phyloP scores from a whole-genome alignment of 2,797 vertebrate species.

The Sebastes vulpes region DNA sequence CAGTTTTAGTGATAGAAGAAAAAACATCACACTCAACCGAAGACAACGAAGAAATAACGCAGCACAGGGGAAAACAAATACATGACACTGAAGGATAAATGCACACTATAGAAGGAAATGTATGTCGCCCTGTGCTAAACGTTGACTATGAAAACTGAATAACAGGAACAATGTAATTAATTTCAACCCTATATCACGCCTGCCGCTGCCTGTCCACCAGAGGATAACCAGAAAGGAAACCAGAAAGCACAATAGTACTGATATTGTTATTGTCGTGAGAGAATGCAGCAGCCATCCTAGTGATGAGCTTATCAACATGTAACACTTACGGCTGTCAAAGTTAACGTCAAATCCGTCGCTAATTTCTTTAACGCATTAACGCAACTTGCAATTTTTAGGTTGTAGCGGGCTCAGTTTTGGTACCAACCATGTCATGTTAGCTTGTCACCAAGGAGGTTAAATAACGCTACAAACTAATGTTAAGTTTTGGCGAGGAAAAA shows the following conservation, averaged over 20 bases:
- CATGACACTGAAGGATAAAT: not conserved
- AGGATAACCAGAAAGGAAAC: not conserved
- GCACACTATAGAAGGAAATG: not conserved
- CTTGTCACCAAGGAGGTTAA: too few species aligned
- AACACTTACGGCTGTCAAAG: too few species aligned
- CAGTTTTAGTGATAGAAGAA: not conserved
- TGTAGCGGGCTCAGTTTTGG: too few species aligned
- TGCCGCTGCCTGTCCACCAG: not conserved
- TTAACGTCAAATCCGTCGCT: too few species aligned
- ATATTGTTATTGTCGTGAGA: fast-evolving
- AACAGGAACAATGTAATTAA: not conserved
- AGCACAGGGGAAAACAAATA: not conserved
- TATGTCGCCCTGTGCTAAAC: not conserved
- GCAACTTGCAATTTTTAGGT: too few species aligned
- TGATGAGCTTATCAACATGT: not conserved
- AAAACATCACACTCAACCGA: not conserved
- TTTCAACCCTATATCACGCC: not conserved
- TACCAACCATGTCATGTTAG: too few species aligned
- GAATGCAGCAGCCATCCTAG: not conserved
- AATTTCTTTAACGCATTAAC: too few species aligned
- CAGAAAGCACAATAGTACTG: not conserved
- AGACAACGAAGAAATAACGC: fast-evolving
- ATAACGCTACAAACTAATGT: too few species aligned
- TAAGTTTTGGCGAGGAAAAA: too few species aligned
- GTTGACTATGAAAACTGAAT: too few species aligned